These are phyloP conservation scores for Girardia tigrina DNA, from an alignment of 2,888 invertebrate genomes.

Conservation along the genomic window DNA sequence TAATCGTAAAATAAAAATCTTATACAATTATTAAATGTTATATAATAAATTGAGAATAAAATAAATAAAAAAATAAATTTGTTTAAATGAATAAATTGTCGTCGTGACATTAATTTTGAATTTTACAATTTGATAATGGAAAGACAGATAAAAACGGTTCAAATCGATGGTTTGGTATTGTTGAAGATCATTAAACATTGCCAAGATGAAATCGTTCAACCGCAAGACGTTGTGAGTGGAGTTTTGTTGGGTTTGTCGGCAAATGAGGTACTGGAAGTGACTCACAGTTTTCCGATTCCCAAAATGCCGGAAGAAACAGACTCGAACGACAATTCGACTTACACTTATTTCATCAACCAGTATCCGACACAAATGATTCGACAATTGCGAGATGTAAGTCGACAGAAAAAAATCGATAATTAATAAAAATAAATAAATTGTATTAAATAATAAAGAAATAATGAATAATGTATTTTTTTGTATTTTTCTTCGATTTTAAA, in stretches of 20 bases:
- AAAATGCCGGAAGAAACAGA: conserved; percentile 10
- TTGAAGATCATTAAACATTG: conserved; percentile 29
- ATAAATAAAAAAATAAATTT: background rate
- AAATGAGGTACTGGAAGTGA: background rate
- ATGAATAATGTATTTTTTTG: no score
- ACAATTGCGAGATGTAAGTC: background rate
- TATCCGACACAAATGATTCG: background rate
- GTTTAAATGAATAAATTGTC: background rate
- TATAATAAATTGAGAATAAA: no score
- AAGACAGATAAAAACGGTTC: background rate
- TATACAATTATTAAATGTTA: no score
- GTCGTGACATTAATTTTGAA: background rate
- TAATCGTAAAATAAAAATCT: no score
- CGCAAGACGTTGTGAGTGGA: background rate
- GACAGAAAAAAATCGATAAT: background rate
- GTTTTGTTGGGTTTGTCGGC: background rate
- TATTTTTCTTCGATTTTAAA: no score
- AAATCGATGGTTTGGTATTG: conserved; percentile 15
- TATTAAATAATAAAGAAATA: no score
- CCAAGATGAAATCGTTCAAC: background rate
- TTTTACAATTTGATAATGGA: background rate
- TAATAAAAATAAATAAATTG: no score
- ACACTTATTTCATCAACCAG: background rate
- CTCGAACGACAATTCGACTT: background rate
- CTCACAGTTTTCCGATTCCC: conserved; percentile 3